Evolutionary conservation across 2,888 invertebrate genomes (phyloP), one percentile per base, ranked within the genome.

Genomic region (Bombylius major): DNA sequence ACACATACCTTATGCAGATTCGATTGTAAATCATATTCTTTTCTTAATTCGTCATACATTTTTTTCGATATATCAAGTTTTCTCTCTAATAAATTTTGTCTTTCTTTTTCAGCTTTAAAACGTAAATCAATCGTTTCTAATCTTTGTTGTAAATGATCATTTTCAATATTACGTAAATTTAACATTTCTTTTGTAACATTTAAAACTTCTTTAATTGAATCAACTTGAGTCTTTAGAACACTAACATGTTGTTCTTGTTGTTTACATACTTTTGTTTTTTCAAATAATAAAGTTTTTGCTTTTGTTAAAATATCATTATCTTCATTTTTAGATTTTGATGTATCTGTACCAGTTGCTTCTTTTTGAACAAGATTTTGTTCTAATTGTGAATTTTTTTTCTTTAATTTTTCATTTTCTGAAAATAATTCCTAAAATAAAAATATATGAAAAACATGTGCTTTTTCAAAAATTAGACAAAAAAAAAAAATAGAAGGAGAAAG

Each of bases 141-240:
- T 64, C 88, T 82, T 54, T 81, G 77, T 74, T 85, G 82, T 68
- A 89, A 79, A 69, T 89, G 87, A 56, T 85, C 83, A 23, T 87
- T 82, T 75, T 90, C 90, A 55, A 84, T 77, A 66, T 86, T 89
- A 60, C 89, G 81, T 50, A 90, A 86, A 65, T 86, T 84, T 32
- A 90, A 70, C 66, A 90, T 75, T 63, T 89, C 87, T 69, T 88
- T 89, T 4, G 89, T 89, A 58, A 90, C 87, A 11, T 78, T 73
- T n/a, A 88, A 82, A 49, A 90, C 89, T 66, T 90, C 89, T 68
- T 88, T 89, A 42, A 89, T 75, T 2, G 89, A 87, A 47, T 80
- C 77, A 8, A 88, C 84, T 70, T 90, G 87, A 8, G 80, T 80
- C 36, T 76, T 80, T 51, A 87, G 70, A 0, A 87, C 87, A 58